Base-by-base conservation (phyloP, 2,888 invertebrate species). In the Rhorus exstirpatorius region DNA sequence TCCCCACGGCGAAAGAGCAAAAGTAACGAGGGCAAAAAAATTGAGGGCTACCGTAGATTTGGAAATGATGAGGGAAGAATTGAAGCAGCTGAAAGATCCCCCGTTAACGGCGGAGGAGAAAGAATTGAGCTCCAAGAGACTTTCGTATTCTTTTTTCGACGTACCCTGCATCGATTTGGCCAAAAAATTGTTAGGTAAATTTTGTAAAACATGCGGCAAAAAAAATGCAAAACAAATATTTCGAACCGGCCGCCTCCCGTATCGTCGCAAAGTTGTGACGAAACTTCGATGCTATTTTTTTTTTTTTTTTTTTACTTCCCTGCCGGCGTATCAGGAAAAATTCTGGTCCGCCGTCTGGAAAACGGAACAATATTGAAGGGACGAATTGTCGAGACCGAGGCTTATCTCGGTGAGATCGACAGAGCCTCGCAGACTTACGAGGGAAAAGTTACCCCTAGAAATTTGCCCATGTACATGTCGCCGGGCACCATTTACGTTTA, bases 401-500 rank as follows among this genome's bases (percentile, higher is more conserved):
- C 95, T 75, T 97, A 97, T 89, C 92, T 95, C 17, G 96, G 96
- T 10, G 93, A 93, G 21, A 93, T 94, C 74, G 96, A 96, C 91
- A 94, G 94, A 91, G 96, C 96, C 12, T 96, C 96, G 0, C 95
- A 95, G 87, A 95, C 96, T 0, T 95, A 93, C 88, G 91, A 92
- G 75, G 93, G 93, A 1, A 95, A 94, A 90, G 90, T 94, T 83
- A 96, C 96, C 0, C 93, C 93, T 2, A 93, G 94, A 83, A 96
- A 95, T 89, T 94, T 94, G 87, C 95, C 96, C 0, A 96, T 96
- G 96, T 97, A 95, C 88, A 96, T 96, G 96, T 91, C 93, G 70
- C 95, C 96, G 19, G 96, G 96, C 14, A 96, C 96, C 8, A 93
- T 94, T 26, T 96, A 95, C 90, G 95, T 97, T 2, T 96, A 96